phyloP scores from a whole-genome alignment of 1,140 invertebrate species.

The Manduca sexta region DNA sequence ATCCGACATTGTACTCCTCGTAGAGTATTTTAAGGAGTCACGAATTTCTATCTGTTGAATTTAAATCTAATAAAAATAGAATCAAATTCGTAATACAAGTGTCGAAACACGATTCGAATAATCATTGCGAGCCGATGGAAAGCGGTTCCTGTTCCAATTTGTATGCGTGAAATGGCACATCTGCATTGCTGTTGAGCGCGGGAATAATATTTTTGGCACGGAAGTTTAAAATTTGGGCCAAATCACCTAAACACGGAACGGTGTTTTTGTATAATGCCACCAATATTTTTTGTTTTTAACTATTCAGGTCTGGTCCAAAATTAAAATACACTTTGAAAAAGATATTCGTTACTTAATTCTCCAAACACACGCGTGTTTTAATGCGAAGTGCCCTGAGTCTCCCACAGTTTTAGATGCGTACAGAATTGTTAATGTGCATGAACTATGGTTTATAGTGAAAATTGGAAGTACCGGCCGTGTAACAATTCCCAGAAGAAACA shows the following conservation, averaged over 20 bases:
- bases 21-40: no score
- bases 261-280: no score
- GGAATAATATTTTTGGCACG: constrained; percentile 47
- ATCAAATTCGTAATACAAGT: no score
- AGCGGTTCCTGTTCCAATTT: constrained; percentile 21
- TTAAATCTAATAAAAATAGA: no score
- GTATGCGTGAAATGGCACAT: constrained; percentile 44
- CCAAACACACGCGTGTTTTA: constrained; percentile 13
- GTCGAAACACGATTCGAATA: background rate
- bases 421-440: constrained; percentile 17
- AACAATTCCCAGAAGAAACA: constrained; percentile 8
- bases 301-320: background rate
- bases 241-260: constrained; percentile 11
- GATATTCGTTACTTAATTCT: constrained; percentile 10
- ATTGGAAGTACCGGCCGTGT: constrained; percentile 1
- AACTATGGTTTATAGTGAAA: constrained; percentile 14
- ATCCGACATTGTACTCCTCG: no score
- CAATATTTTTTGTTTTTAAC: background rate
- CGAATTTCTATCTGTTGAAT: no score
- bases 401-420: constrained; percentile 20
- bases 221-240: constrained; percentile 32
- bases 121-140: constrained; percentile 1
- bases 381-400: constrained; percentile 12
- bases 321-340: constrained; percentile 2
- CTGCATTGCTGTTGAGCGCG: constrained; percentile 47